These are phyloP conservation scores for Pegoplata infirma DNA, from an alignment of 2,888 invertebrate genomes.

Conservation along the genomic window DNA sequence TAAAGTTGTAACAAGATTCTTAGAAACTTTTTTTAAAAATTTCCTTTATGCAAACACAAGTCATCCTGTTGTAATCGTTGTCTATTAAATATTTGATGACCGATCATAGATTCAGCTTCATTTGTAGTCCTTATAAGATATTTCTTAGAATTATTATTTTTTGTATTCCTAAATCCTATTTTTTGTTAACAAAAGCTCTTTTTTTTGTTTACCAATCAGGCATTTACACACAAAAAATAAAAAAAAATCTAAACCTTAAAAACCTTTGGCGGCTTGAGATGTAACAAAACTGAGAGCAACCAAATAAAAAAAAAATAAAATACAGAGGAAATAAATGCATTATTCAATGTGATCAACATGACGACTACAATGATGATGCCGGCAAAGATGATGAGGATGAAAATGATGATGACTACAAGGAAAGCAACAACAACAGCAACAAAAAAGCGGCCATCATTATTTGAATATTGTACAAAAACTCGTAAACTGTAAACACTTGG, in stretches of 20 bases:
- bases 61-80: too few relatives aligned
- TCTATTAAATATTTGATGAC: neutral
- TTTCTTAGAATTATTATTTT: constrained; percentile 57
- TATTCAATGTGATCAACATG: constrained; percentile 63
- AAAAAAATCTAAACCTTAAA: neutral
- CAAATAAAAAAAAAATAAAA: too few relatives aligned
- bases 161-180: constrained; percentile 43
- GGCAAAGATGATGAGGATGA: constrained; percentile 59
- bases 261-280: constrained; percentile 60
- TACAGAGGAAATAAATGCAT: constrained; percentile 56
- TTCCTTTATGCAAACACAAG: too few relatives aligned
- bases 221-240: constrained; percentile 33
- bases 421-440: constrained; percentile 22
- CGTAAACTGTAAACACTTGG: constrained; percentile 56
- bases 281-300: too few relatives aligned
- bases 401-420: constrained; percentile 59
- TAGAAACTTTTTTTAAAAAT: too few relatives aligned
- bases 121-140: constrained; percentile 30
- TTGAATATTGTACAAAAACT: constrained; percentile 53
- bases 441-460: constrained; percentile 59
- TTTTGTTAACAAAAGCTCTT: constrained; percentile 53
- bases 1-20: too few relatives aligned
- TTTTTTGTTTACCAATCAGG: constrained; percentile 41
- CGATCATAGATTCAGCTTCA: constrained; percentile 31
- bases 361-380: constrained; percentile 61